A percentile compares a stretch with the other conserved stretches of the same genome.
Conservation (phyloP, 2,888 invertebrate genomes). For the Copidosoma aretas region DNA sequence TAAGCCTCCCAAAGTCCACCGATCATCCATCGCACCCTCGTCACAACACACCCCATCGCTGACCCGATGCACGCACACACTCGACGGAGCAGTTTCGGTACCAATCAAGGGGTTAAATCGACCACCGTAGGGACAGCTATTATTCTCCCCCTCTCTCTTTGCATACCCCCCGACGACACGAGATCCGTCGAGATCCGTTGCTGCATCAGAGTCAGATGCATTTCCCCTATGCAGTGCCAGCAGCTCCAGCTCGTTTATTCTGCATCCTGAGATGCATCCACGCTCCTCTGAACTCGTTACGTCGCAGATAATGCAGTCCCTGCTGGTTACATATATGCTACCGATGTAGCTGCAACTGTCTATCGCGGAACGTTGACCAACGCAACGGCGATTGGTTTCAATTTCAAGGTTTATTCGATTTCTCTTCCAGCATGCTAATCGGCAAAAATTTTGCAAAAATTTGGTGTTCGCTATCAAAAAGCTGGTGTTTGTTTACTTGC, state of each 20-base stretch:
- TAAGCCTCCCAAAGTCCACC: too few species aligned
- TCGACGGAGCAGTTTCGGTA: neutral
- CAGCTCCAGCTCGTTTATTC: too few species aligned
- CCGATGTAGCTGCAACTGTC: neutral
- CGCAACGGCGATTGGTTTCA: slow-evolving; percentile 5
- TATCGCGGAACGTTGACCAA: neutral
- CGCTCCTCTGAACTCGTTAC: neutral
- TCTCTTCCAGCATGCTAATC: neutral
- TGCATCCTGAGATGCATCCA: neutral
- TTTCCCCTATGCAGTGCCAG: too few species aligned
- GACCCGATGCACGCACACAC: neutral
- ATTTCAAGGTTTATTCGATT: neutral
- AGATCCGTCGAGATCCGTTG: too few species aligned
- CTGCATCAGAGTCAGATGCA: too few species aligned
- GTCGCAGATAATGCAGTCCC: neutral
- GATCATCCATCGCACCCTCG: neutral
- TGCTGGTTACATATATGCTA: neutral
- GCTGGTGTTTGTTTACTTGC: too few species aligned
- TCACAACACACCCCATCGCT: neutral
- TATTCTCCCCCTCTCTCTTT: neutral
- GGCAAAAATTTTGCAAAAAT: too few species aligned
- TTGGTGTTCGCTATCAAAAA: too few species aligned
- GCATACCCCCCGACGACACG: neutral
- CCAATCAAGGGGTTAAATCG: slow-evolving; percentile 1
- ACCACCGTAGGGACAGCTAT: neutral